These are phyloP conservation scores for Eilema sororculum DNA, from an alignment of 2,888 invertebrate species.

Conservation along the genomic window DNA sequence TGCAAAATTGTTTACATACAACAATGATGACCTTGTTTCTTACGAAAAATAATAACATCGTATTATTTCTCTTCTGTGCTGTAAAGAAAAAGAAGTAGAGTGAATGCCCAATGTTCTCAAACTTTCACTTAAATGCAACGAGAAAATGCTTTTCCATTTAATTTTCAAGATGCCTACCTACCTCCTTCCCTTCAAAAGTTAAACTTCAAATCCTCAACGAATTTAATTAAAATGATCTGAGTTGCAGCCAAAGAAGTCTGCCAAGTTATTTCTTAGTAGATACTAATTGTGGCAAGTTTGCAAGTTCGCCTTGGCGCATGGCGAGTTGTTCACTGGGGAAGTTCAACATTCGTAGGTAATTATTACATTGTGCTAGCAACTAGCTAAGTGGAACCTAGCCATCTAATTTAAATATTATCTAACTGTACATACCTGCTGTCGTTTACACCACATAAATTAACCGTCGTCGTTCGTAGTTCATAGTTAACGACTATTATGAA, in stretches of 20 bases:
- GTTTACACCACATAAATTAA: too few relatives aligned
- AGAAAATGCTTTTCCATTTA: constrained; percentile 35
- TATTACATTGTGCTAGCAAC: constrained; percentile 55
- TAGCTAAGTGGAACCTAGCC: constrained; percentile 26
- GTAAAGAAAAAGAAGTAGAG: background rate
- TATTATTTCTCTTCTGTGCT: background rate
- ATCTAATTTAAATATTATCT: too few relatives aligned
- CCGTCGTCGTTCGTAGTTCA: too few relatives aligned
- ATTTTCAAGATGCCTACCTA: constrained; percentile 30
- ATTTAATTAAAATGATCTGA: constrained; percentile 76
- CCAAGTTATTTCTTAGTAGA: constrained; percentile 65
- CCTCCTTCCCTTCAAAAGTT: constrained; percentile 51
- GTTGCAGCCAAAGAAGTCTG: constrained; percentile 51
- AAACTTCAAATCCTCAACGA: constrained; percentile 58
- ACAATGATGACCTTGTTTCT: background rate
- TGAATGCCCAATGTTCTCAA: background rate
- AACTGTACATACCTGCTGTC: too few relatives aligned
- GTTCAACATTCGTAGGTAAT: constrained; percentile 50
- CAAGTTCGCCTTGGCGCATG: constrained; percentile 58
- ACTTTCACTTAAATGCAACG: background rate
- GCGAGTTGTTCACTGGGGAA: constrained; percentile 44
- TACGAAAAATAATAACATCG: background rate
- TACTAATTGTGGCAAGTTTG: constrained; percentile 65
- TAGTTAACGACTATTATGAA: too few relatives aligned
- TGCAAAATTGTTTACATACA: background rate